These are phyloP conservation scores for Gobius niger DNA, from an alignment of 2,113 vertebrate genomes.

Conservation along the genomic window DNA sequence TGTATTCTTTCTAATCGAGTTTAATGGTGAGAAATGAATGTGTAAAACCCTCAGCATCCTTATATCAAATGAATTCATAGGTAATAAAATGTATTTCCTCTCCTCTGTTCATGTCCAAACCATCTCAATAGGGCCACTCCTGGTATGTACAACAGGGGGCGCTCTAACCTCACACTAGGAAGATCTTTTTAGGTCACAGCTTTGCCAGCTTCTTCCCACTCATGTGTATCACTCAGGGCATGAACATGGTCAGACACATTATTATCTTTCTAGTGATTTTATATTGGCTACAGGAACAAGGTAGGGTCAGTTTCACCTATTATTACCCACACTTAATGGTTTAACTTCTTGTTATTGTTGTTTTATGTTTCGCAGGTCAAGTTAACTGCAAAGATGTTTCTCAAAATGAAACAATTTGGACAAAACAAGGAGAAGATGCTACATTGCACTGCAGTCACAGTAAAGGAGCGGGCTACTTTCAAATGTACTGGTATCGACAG, in stretches of 20 bases:
- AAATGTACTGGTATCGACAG: slow-evolving; percentile 66
- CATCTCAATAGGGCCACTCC: no score
- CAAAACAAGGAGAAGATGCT: slow-evolving; percentile 1
- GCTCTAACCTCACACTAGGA: neutral
- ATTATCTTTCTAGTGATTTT: slow-evolving; percentile 6
- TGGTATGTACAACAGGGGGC: neutral
- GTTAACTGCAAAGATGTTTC: neutral
- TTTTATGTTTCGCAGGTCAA: neutral
- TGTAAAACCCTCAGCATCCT: slow-evolving; percentile 15
- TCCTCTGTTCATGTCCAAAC: no score
- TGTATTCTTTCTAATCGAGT: neutral
- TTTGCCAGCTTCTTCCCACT: neutral
- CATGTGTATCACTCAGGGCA: neutral
- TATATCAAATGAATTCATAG: neutral
- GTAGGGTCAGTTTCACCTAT: neutral
- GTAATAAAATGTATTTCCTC: neutral
- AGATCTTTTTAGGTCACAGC: neutral
- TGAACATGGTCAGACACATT: neutral
- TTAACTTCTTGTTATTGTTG: no score
- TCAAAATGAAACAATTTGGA: neutral
- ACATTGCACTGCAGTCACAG: slow-evolving; percentile 23
- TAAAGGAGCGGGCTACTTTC: neutral
- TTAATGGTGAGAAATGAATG: neutral
- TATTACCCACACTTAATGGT: neutral
- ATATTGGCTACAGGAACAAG: slow-evolving; percentile 2